These are phyloP conservation scores for Lutraria rhynchaena DNA, from an alignment of 1,140 invertebrate species.

Conservation along the genomic window DNA sequence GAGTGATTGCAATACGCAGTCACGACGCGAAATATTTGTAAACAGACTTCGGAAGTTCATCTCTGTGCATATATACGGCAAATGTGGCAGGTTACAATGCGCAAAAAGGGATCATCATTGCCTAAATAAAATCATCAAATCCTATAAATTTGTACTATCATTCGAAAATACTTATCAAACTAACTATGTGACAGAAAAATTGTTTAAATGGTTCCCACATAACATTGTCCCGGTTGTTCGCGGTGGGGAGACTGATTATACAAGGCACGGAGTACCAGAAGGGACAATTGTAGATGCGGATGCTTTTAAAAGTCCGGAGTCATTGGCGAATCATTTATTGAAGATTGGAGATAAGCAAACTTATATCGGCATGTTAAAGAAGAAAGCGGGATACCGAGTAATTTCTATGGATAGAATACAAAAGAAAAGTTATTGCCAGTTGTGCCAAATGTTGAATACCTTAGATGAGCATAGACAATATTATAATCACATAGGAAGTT, in stretches of 20 bases:
- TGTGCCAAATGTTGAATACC: constrained; percentile 19
- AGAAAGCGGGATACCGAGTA: neutral
- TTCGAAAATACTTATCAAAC: constrained; percentile 94
- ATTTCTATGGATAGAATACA: neutral
- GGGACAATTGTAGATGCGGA: constrained; percentile 11
- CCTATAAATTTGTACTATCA: constrained; percentile 76
- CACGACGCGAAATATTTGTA: constrained; percentile 84
- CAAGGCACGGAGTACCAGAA: neutral
- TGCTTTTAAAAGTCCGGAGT: constrained; percentile 6
- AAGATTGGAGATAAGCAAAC: neutral
- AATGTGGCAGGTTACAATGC: constrained; percentile 79
- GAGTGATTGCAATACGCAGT: constrained; percentile 85
- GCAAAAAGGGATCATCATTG: neutral
- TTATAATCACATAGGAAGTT: neutral
- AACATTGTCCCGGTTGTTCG: constrained; percentile 32
- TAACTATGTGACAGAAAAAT: constrained; percentile 98
- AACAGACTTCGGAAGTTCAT: constrained; percentile 83
- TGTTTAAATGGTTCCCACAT: constrained; percentile 85
- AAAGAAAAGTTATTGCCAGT: neutral
- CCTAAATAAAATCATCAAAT: neutral
- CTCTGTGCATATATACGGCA: constrained; percentile 86
- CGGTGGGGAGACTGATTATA: constrained; percentile 30
- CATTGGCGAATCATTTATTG: constrained; percentile 3
- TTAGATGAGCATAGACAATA: constrained; percentile 1
- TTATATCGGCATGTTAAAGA: neutral